Conservation (phyloP, 1,140 invertebrate species). For the Octopus sinensis region DNA sequence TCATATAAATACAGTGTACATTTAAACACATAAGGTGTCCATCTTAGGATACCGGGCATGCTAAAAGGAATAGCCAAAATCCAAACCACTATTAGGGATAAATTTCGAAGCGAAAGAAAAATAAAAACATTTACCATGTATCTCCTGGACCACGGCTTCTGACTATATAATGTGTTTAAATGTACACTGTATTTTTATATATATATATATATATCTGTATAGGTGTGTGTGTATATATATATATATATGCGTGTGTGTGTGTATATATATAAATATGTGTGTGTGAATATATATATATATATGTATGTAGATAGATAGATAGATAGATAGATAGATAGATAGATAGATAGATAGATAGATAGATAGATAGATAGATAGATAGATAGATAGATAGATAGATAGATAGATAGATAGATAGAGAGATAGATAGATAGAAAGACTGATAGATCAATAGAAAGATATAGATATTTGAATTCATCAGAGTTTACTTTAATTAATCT, state of each 20-base stretch:
- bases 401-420: neutral
- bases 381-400: neutral
- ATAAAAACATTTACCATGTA: no score
- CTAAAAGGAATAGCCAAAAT: no score
- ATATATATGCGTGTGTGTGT: neutral
- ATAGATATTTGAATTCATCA: no score
- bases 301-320: neutral
- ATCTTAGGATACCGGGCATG: no score
- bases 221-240: neutral
- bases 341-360: neutral
- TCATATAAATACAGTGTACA: no score
- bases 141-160: neutral
- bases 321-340: neutral
- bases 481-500: no score
- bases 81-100: no score
- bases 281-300: neutral
- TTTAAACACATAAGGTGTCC: no score
- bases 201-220: neutral
- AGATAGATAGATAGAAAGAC: neutral
- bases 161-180: neutral
- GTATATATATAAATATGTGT: neutral
- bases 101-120: no score
- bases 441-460: no score
- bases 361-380: neutral
- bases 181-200: neutral